Evolutionary conservation across 2,797 vertebrate species (phyloP).

Genomic region (Vipera latastei): DNA sequence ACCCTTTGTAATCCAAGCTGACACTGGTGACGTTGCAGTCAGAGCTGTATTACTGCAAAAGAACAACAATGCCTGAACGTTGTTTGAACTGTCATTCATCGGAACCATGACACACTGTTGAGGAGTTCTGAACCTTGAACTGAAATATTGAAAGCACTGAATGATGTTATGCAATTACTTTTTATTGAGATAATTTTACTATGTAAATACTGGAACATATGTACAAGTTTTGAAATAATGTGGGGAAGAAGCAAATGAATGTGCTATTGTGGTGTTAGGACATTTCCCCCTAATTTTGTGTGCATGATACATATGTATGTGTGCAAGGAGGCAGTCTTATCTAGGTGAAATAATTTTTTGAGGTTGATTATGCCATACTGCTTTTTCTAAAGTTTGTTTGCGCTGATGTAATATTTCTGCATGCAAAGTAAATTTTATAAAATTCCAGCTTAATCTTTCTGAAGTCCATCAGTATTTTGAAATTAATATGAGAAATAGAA

Average conservation of each 20-base stretch:
- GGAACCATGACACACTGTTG: too few species aligned
- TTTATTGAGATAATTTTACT: background rate
- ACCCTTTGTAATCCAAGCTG: too few species aligned
- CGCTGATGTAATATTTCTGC: background rate
- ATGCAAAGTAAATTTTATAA: slow-evolving; percentile 24
- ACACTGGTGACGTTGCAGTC: too few species aligned
- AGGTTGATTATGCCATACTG: background rate
- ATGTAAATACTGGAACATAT: background rate
- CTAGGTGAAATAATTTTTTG: background rate
- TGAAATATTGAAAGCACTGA: background rate
- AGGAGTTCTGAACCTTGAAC: background rate
- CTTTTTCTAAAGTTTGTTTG: slow-evolving; percentile 2
- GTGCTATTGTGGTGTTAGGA: background rate
- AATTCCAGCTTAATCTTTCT: slow-evolving; percentile 21
- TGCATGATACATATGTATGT: background rate
- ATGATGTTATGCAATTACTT: background rate
- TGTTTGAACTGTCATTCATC: too few species aligned
- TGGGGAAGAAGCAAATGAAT: background rate
- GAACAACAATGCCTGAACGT: too few species aligned
- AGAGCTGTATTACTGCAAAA: too few species aligned
- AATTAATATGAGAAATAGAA: slow-evolving; percentile 23
- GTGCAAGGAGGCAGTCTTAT: background rate
- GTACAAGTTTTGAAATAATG: background rate
- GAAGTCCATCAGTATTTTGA: background rate
- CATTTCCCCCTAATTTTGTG: too few species aligned